Base-by-base conservation (phyloP, 2,888 invertebrate genomes). In the Pomacea canaliculata region DNA sequence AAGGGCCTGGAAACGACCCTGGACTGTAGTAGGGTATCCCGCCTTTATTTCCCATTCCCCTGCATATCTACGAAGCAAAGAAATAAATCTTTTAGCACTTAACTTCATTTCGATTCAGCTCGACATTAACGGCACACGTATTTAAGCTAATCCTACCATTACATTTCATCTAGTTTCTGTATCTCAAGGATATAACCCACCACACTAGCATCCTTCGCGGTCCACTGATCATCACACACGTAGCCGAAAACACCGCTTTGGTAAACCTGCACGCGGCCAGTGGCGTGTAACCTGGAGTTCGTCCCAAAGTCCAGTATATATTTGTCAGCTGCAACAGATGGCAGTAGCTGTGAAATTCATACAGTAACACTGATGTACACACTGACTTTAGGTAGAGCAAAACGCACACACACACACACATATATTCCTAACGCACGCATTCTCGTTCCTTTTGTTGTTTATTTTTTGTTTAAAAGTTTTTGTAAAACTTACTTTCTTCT, bases 11-110 rank as follows among this genome's bases (percentile, higher is more conserved):
- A 49, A 70, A 77, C 7, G 71, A 63, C 16, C 80, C 73, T 2
- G 67, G 48, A 51, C 76, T 79, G 56, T 73, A 77, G 12, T 77
- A 79, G 7, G 83, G 79, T 19, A 82, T 75, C 16, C 86, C 86
- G 1, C 77, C 94, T 90, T 7, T 94, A 94, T 91, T 81, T 2
- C 83, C 81, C 16, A 83, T 69, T 68, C 83, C 77, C n/a, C 72
- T 60, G 67, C 86, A 86, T 59, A 74, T 62, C 74, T 74, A 62
- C 7, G 49, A 48, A 63, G 7, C 3, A 19, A 7, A 10, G 4
- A 63, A 19, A 60, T 12, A 63, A 63, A 12, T 12, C 27, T 23
- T 27, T 63, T 63, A n/a, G 10, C 63, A 63, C 27, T 63, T 19
- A 63, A 63, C 27, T 18, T 23, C 23, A 23, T 23, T 23, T 23